These are phyloP conservation scores for Cremastinae sp. DNA, from an alignment of 2,888 invertebrate genomes.

Conservation along the genomic window DNA sequence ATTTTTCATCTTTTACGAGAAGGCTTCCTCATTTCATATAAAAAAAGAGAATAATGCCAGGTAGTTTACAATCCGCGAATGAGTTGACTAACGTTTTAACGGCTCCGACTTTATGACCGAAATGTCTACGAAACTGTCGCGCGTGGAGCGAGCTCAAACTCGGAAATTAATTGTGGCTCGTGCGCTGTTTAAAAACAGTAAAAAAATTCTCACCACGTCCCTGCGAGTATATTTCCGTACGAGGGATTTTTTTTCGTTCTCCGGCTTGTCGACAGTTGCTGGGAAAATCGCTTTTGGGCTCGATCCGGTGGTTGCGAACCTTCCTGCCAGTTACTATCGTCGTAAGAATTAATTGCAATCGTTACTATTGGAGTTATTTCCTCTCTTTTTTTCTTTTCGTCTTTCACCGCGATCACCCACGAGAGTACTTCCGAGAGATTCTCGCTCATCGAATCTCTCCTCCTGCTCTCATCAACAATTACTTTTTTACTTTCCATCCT, in stretches of 20 bases:
- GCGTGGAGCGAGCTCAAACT: constrained; percentile 47
- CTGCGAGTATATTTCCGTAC: not conserved
- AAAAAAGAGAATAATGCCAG: constrained; percentile 69
- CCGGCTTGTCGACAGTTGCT: constrained; percentile 29
- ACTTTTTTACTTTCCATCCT: not conserved
- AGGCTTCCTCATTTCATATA: too few relatives aligned
- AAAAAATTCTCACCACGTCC: constrained; percentile 22
- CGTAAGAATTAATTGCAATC: constrained; percentile 59
- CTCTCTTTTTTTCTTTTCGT: constrained; percentile 25
- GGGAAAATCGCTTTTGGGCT: constrained; percentile 37
- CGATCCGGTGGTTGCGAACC: not conserved
- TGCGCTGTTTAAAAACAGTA: constrained; percentile 39
- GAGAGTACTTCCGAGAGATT: constrained; percentile 2
- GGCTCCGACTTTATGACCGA: constrained; percentile 50
- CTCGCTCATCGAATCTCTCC: not conserved
- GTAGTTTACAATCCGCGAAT: constrained; percentile 66
- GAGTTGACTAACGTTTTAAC: constrained; percentile 58
- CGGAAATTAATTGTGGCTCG: constrained; percentile 62
- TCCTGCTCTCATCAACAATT: not conserved
- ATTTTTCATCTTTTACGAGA: too few relatives aligned
- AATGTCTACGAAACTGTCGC: constrained; percentile 39
- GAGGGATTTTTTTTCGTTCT: constrained; percentile 9
- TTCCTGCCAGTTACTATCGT: constrained; percentile 17
- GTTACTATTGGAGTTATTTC: constrained; percentile 48
- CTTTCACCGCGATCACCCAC: constrained; percentile 25